Conservation (phyloP, 2,888 invertebrate genomes). For the Drosophila silvestris region DNA sequence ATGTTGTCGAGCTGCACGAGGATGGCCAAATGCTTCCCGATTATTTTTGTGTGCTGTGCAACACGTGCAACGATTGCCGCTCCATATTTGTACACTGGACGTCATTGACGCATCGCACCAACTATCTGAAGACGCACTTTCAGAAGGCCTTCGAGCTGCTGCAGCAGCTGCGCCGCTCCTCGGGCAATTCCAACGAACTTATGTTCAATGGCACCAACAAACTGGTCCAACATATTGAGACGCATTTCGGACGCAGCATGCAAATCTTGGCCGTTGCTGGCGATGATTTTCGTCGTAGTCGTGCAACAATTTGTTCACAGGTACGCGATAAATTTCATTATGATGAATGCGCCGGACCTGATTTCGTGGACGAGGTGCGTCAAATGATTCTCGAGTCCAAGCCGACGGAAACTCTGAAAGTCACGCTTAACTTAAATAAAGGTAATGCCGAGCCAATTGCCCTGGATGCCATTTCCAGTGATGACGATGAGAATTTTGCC, state of each 20-base stretch:
- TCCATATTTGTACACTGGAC: slow-evolving; percentile 92
- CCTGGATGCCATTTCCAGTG: slow-evolving; percentile 83
- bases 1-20: slow-evolving; percentile 90
- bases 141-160: slow-evolving; percentile 87
- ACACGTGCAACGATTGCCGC: slow-evolving; percentile 91
- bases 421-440: slow-evolving; percentile 85
- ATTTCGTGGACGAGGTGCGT: slow-evolving; percentile 86
- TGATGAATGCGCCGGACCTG: slow-evolving; percentile 87
- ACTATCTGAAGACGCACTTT: slow-evolving; percentile 88
- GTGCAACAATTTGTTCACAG: slow-evolving; percentile 87
- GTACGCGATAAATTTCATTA: slow-evolving; percentile 89
- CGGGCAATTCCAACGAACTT: slow-evolving; percentile 20
- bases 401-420: slow-evolving; percentile 39
- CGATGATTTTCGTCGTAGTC: slow-evolving; percentile 89
- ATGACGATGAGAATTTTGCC: slow-evolving; percentile 69
- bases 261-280: slow-evolving; percentile 89
- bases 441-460: slow-evolving; percentile 66
- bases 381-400: slow-evolving; percentile 78
- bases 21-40: slow-evolving; percentile 89
- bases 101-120: slow-evolving; percentile 91
- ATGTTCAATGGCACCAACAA: slow-evolving; percentile 22
- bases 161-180: slow-evolving; percentile 41
- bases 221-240: slow-evolving; percentile 89
- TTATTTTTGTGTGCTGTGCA: slow-evolving; percentile 92
- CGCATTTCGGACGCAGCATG: slow-evolving; percentile 89